Conservation (phyloP, 53 echinoderm and acorn worm species). For the Actinopyga echinites region DNA sequence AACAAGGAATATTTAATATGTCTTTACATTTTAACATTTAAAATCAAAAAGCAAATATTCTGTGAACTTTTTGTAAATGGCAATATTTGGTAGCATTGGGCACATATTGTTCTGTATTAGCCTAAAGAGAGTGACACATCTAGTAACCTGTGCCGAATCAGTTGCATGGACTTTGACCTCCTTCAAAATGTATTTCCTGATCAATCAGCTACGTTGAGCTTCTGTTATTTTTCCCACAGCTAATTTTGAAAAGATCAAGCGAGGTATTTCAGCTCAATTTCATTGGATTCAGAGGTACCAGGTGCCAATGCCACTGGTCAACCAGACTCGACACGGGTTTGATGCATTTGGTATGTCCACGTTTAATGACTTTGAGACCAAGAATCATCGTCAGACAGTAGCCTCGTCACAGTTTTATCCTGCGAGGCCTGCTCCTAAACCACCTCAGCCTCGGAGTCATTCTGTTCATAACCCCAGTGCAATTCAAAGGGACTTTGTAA, state of each 20-base stretch:
- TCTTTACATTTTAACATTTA: too few relatives aligned
- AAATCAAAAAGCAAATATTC: too few relatives aligned
- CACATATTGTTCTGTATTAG: too few relatives aligned
- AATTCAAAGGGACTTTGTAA: constrained; percentile 10
- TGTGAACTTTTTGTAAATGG: too few relatives aligned
- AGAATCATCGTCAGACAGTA: not conserved
- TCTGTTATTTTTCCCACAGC: constrained; percentile 31
- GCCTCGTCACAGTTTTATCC: constrained; percentile 1
- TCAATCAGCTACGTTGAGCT: not conserved
- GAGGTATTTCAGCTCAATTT: constrained; percentile 75
- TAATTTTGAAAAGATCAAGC: constrained; percentile 73
- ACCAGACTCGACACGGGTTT: not conserved
- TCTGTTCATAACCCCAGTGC: constrained; percentile 26
- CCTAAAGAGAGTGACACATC: too few relatives aligned
- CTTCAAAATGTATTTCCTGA: too few relatives aligned
- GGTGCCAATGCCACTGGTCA: constrained; percentile 25
- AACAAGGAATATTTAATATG: too few relatives aligned
- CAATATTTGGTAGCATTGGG: too few relatives aligned
- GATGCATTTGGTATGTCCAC: constrained; percentile 76
- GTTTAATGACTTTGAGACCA: constrained; percentile 45
- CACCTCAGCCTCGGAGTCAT: constrained; percentile 41
- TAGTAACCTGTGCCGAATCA: too few relatives aligned
- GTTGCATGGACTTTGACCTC: too few relatives aligned
- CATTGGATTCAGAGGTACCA: constrained; percentile 78
- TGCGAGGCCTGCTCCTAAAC: not conserved